Conservation (phyloP, 2,888 invertebrate species). For the Rhagonycha lutea region DNA sequence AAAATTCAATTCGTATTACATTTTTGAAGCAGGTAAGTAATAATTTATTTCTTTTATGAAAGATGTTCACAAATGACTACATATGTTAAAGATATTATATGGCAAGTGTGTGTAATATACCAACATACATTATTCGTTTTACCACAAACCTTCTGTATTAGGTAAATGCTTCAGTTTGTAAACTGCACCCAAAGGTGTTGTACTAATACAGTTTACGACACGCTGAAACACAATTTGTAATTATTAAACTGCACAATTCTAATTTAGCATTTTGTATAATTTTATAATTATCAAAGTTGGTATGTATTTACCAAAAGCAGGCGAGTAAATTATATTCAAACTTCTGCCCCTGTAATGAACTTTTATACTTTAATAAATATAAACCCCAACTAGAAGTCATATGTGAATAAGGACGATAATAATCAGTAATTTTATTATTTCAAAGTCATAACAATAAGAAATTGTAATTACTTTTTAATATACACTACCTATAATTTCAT, state of each 20-base stretch:
- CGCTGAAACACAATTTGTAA: constrained; percentile 26
- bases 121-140: constrained; percentile 23
- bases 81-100: constrained; percentile 24
- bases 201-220: constrained; percentile 28
- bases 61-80: constrained; percentile 16
- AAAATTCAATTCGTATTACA: constrained; percentile 9
- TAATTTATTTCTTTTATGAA: constrained; percentile 33
- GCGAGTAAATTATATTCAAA: not conserved
- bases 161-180: constrained; percentile 23
- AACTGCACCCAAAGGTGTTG: constrained; percentile 28
- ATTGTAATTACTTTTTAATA: not conserved
- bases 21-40: constrained; percentile 1
- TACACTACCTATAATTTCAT: no score
- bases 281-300: constrained; percentile 23
- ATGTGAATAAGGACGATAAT: not conserved
- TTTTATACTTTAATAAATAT: not conserved
- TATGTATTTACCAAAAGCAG: not conserved
- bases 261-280: constrained; percentile 29
- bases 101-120: constrained; percentile 15
- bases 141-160: constrained; percentile 14
- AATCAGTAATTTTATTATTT: not conserved
- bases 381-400: not conserved
- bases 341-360: not conserved
- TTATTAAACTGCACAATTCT: constrained; percentile 24
- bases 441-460: not conserved